These are phyloP conservation scores for Zosterops hypoxanthus DNA, from an alignment of 2,113 vertebrate genomes.

Conservation along the genomic window DNA sequence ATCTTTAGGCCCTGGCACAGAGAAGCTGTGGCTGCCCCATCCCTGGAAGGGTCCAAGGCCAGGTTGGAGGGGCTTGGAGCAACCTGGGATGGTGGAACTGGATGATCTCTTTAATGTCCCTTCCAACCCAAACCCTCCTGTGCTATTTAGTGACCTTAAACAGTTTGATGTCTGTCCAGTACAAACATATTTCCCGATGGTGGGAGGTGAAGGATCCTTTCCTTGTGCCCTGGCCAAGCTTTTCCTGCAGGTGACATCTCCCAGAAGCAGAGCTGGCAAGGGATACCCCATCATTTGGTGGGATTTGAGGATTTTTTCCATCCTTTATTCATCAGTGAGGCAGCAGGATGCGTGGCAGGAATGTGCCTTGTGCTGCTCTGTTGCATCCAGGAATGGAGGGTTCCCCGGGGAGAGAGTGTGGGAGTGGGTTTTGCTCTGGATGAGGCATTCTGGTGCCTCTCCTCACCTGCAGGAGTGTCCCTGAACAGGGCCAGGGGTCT, in stretches of 20 bases:
- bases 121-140: background rate
- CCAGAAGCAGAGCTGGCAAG: background rate
- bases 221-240: fast-evolving
- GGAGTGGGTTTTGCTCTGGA: background rate
- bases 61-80: fast-evolving
- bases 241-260: background rate
- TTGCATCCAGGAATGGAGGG: fast-evolving
- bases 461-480: background rate
- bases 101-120: too few relatives aligned
- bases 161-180: fast-evolving
- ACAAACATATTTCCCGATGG: fast-evolving
- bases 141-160: background rate
- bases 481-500: too few relatives aligned
- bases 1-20: fast-evolving
- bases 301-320: fast-evolving
- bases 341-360: background rate
- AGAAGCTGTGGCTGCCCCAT: background rate
- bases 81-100: background rate
- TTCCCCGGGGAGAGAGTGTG: background rate
- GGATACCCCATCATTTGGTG: fast-evolving
- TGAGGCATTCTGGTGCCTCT: fast-evolving
- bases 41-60: background rate
- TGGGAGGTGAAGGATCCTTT: background rate
- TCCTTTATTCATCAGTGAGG: fast-evolving
- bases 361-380: fast-evolving